Conservation (phyloP, 2,888 invertebrate species). For the Drosophila colorata region DNA sequence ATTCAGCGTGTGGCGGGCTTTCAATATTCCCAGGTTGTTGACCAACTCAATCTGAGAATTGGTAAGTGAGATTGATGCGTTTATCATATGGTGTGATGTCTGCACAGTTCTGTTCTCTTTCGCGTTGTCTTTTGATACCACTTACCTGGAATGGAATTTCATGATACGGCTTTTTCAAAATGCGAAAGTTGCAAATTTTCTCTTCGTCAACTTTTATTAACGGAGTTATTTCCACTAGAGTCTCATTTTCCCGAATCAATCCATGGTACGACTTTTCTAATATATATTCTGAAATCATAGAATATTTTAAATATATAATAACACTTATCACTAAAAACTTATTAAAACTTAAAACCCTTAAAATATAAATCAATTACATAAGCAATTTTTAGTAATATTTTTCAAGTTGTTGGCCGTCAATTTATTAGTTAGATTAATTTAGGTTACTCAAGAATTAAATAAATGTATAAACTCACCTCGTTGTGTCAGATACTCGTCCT, state of each 20-base stretch:
- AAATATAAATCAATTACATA: too few species aligned
- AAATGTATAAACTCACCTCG: conserved; percentile 71
- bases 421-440: too few species aligned
- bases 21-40: conserved; percentile 92
- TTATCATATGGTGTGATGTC: background rate
- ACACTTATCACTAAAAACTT: too few species aligned
- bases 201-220: conserved; percentile 93
- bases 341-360: background rate
- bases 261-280: conserved; percentile 96
- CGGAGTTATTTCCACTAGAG: conserved; percentile 96
- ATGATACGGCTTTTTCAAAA: conserved; percentile 96
- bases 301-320: background rate
- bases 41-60: conserved; percentile 88
- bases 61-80: conserved; percentile 21
- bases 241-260: conserved; percentile 96
- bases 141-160: conserved; percentile 96
- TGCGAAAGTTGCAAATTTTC: conserved; percentile 94
- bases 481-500: conserved; percentile 83
- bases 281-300: conserved; percentile 80
- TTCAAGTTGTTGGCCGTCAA: too few species aligned
- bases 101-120: background rate
- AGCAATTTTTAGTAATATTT: too few species aligned
- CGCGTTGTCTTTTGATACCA: background rate
- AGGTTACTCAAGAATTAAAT: background rate
- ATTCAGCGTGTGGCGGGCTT: conserved; percentile 93